phyloP scores from a whole-genome alignment of 2,113 vertebrate species.

The Eudorcas thomsonii region DNA sequence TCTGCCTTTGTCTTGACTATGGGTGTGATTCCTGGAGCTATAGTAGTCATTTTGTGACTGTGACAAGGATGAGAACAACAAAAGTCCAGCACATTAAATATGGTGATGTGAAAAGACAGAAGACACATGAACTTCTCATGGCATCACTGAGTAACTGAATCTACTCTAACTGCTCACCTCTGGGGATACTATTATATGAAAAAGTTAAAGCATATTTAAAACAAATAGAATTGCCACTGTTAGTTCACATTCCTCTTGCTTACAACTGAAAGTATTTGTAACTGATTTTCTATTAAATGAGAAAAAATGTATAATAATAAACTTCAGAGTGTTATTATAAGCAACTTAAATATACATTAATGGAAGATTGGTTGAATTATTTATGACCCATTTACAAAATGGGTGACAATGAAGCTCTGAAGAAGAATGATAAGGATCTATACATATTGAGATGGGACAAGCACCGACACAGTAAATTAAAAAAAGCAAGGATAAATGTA shows the following conservation, averaged over 20 bases:
- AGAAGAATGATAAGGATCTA: not conserved
- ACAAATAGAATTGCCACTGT: not conserved
- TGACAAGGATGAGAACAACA: not conserved
- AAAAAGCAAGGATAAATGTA: not conserved
- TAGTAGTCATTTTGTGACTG: not conserved
- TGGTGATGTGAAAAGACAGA: not conserved
- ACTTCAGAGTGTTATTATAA: not conserved
- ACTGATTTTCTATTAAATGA: not conserved
- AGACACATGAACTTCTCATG: not conserved
- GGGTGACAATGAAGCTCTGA: not conserved
- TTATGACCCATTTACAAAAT: not conserved
- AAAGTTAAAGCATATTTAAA: not conserved
- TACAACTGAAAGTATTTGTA: not conserved
- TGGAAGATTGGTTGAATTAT: not conserved
- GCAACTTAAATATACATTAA: not conserved
- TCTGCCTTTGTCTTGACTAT: not conserved
- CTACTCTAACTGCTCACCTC: not conserved
- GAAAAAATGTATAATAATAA: not conserved
- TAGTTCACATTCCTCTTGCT: not conserved
- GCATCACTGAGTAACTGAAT: not conserved
- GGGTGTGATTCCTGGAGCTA: not conserved
- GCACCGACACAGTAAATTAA: not conserved
- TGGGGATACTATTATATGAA: not conserved
- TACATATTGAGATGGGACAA: not conserved
- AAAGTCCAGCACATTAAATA: not conserved